A percentile compares a stretch with the other conserved stretches of the same genome.
These are phyloP conservation scores for Damaliscus lunatus DNA, from an alignment of 2,113 vertebrate species.

Conservation along the genomic window DNA sequence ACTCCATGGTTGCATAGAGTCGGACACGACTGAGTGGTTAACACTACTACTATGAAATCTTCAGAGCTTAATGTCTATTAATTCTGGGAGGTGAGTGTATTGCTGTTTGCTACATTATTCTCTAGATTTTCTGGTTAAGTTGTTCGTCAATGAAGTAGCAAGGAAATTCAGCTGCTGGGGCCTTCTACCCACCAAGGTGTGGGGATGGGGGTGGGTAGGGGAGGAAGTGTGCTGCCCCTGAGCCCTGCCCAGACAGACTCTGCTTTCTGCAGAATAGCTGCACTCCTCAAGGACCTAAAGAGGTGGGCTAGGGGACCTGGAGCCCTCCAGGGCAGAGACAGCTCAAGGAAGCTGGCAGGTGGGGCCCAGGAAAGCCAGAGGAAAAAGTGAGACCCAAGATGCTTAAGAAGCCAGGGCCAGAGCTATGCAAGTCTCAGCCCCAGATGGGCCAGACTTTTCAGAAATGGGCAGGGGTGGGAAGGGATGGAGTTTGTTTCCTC, in stretches of 20 bases:
- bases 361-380: not conserved
- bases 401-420: not conserved
- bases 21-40: not conserved
- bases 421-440: not conserved
- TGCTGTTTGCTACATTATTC: not conserved
- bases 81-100: not conserved
- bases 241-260: not conserved
- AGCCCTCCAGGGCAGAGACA: not conserved
- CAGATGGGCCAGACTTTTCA: not conserved
- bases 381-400: not conserved
- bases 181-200: not conserved
- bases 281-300: not conserved
- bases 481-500: not conserved
- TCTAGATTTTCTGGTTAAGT: not conserved
- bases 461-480: not conserved
- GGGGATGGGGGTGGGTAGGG: not conserved
- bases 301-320: not conserved
- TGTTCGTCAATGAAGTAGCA: not conserved
- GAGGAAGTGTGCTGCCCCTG: not conserved
- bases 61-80: not conserved
- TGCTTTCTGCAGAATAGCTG: not conserved
- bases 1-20: not conserved
- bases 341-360: not conserved
- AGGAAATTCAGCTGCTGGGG: not conserved
- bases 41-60: not conserved